A percentile compares a stretch with the other conserved stretches of the same genome.
These are phyloP conservation scores for Dryobates pubescens DNA, from an alignment of 2,797 vertebrate genomes.

Conservation along the genomic window DNA sequence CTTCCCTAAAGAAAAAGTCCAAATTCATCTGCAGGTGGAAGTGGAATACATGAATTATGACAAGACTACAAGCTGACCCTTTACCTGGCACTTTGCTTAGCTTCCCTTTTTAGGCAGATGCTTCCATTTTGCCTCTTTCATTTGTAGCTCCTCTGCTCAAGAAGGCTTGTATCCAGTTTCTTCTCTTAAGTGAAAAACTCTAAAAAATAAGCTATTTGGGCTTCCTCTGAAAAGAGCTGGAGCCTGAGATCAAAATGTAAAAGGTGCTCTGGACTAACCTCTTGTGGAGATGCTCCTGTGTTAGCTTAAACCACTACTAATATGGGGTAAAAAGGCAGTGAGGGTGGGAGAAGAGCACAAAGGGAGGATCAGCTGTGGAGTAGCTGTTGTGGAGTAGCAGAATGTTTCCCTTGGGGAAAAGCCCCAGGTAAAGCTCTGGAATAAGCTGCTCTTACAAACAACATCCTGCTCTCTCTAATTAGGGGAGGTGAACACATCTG, in stretches of 20 bases:
- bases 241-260: not conserved
- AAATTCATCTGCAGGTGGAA: not conserved
- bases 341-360: not conserved
- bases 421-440: not conserved
- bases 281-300: not conserved
- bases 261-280: not conserved
- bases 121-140: not conserved
- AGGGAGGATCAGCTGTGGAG: not conserved
- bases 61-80: not conserved
- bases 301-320: not conserved
- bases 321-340: not conserved
- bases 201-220: not conserved
- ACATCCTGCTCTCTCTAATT: slow-evolving; percentile 25
- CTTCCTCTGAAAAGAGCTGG: not conserved
- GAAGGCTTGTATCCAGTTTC: not conserved
- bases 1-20: not conserved
- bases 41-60: not conserved
- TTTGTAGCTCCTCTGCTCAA: not conserved
- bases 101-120: not conserved
- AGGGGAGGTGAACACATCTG: slow-evolving; percentile 14
- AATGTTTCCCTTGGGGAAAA: slow-evolving; percentile 25
- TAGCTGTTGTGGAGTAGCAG: slow-evolving; percentile 7
- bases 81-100: not conserved
- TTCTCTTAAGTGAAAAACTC: not conserved
- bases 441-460: not conserved